A percentile compares a stretch with the other conserved stretches of the same genome.
phyloP scores from a whole-genome alignment of 1,140 invertebrate species.

The Ruditapes philippinarum region DNA sequence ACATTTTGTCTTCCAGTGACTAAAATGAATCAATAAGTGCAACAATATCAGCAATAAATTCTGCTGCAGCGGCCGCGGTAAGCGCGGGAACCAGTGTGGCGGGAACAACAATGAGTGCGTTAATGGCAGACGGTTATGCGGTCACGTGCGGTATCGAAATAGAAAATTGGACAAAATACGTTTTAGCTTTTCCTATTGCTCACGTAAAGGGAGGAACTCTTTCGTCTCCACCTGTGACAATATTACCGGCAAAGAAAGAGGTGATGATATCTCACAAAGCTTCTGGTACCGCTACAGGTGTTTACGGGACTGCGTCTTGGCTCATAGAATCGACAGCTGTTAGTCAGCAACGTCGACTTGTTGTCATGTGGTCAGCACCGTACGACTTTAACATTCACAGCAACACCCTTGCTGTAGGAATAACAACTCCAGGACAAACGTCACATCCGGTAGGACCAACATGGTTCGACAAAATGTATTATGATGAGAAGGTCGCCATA shows the following conservation, averaged over 20 bases:
- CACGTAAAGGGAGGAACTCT: not conserved
- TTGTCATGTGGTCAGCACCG: conserved; percentile 15
- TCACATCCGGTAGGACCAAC: not conserved
- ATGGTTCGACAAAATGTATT: conserved; percentile 10
- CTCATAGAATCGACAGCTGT: not conserved
- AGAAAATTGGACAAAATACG: conserved; percentile 39
- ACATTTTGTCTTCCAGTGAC: not conserved
- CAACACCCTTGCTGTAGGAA: not conserved
- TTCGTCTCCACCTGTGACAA: not conserved
- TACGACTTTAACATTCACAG: not conserved
- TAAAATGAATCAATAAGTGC: not conserved
- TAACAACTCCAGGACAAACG: not conserved
- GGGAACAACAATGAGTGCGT: not conserved
- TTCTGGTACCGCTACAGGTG: not conserved
- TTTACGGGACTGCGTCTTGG: conserved; percentile 9
- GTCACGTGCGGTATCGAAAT: conserved; percentile 28
- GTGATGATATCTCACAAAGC: conserved; percentile 26
- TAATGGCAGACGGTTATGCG: not conserved
- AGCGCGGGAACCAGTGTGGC: conserved; percentile 9
- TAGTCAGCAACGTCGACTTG: not conserved
- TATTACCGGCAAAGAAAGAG: conserved; percentile 19
- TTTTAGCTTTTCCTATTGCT: not conserved
- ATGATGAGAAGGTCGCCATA: not conserved
- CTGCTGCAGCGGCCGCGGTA: not conserved
- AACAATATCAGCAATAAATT: not conserved